Conservation (phyloP, 2,888 invertebrate species). For the Hypselothyrea guttata region DNA sequence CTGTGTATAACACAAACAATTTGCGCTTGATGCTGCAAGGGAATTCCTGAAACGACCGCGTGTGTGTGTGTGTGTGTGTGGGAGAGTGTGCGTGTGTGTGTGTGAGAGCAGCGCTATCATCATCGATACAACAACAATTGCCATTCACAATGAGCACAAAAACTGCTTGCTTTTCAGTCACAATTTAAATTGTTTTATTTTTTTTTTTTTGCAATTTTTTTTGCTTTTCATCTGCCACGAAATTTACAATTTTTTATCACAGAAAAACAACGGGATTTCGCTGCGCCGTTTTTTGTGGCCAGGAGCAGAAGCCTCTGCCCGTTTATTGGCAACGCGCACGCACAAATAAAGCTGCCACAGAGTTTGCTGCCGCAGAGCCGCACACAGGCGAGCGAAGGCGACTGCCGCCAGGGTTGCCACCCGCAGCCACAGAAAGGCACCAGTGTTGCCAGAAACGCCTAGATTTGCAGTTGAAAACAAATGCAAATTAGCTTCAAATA, state of each 20-base stretch:
- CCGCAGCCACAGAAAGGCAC: constrained; percentile 30
- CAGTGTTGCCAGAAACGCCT: too few species aligned
- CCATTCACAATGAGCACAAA: too few species aligned
- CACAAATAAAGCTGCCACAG: constrained; percentile 60
- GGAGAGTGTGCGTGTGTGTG: not conserved
- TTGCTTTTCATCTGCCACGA: constrained; percentile 11
- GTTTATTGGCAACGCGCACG: constrained; percentile 74
- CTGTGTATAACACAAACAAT: constrained; percentile 71
- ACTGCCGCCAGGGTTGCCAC: constrained; percentile 15
- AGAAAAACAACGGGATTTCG: constrained; percentile 47
- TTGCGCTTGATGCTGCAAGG: constrained; percentile 57
- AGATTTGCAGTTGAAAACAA: too few species aligned
- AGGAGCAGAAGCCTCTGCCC: constrained; percentile 66
- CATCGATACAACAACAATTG: too few species aligned
- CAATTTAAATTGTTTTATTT: too few species aligned
- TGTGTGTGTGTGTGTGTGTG: not conserved
- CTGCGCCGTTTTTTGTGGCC: constrained; percentile 51
- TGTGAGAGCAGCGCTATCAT: not conserved
- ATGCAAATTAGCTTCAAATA: too few species aligned
- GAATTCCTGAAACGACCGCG: constrained; percentile 44
- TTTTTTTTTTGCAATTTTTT: too few species aligned
- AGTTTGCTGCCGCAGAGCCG: constrained; percentile 19
- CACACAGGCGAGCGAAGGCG: constrained; percentile 10
- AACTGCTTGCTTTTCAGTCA: too few species aligned
- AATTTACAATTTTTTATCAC: constrained; percentile 55